Conservation (phyloP, 2,888 invertebrate species). For the Cheilosia vernalis region DNA sequence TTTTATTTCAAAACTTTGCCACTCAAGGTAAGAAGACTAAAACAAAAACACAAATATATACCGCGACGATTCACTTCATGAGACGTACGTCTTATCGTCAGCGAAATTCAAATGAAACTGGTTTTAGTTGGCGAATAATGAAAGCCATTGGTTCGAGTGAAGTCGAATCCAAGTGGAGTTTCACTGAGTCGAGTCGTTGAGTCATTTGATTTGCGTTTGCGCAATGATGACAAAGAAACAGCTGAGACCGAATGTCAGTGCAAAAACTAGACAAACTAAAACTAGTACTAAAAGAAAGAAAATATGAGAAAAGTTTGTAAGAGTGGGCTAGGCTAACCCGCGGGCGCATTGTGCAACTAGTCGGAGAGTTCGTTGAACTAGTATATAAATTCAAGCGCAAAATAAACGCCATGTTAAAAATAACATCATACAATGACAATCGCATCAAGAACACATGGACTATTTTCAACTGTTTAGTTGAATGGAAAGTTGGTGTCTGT, state of each 20-base stretch:
- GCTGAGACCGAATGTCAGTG: constrained; percentile 36
- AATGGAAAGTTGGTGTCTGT: constrained; percentile 12
- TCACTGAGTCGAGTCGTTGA: constrained; percentile 19
- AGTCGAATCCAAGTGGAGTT: constrained; percentile 32
- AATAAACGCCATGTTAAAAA: constrained; percentile 8
- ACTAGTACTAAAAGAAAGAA: constrained; percentile 8
- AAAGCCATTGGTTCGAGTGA: constrained; percentile 9
- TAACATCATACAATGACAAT: constrained; percentile 10
- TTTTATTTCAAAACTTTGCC: constrained; percentile 60
- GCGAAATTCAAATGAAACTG: constrained; percentile 62
- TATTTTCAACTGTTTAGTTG: not conserved
- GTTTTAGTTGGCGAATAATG: constrained; percentile 34
- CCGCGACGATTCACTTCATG: constrained; percentile 20
- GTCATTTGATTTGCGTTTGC: constrained; percentile 2
- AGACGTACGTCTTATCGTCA: constrained; percentile 53
- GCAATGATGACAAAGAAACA: constrained; percentile 18
- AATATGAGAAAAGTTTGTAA: not conserved
- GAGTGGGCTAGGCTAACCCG: not conserved
- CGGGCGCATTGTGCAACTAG: constrained; percentile 24
- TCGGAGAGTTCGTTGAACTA: constrained; percentile 41
- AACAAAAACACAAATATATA: constrained; percentile 29
- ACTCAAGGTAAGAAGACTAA: not conserved
- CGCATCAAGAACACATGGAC: not conserved
- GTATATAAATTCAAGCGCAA: not conserved
- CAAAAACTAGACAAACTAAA: constrained; percentile 14